Evolutionary conservation across 2,888 invertebrate species (phyloP).

Genomic region (Malthinus flaveolus): DNA sequence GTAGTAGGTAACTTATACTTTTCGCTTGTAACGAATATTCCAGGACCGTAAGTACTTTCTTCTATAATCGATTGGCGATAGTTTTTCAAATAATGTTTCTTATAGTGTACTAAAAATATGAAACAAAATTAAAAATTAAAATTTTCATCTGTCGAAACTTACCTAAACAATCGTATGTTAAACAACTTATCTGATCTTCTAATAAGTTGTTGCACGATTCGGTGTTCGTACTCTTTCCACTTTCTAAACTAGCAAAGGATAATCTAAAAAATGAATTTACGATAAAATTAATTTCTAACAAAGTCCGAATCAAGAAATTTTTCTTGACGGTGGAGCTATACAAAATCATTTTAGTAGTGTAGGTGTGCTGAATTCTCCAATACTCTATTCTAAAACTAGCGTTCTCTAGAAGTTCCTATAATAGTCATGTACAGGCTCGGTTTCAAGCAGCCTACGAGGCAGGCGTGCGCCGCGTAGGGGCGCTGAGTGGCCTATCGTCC

Average conservation of each 20-base stretch:
- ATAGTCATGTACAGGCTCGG: too few relatives aligned
- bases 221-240: constrained; percentile 12
- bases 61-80: constrained; percentile 48
- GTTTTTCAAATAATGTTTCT: constrained; percentile 43
- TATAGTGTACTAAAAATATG: constrained; percentile 42
- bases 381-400: too few relatives aligned
- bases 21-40: constrained; percentile 47
- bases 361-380: too few relatives aligned
- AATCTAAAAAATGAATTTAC: constrained; percentile 8
- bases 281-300: neutral
- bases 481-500: too few relatives aligned
- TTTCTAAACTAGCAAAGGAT: constrained; percentile 22
- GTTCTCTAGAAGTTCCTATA: too few relatives aligned
- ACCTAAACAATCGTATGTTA: constrained; percentile 31
- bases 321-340: too few relatives aligned
- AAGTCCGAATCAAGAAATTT: too few relatives aligned
- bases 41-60: constrained; percentile 47
- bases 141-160: constrained; percentile 5
- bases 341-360: too few relatives aligned
- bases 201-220: neutral
- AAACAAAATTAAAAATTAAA: neutral
- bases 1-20: constrained; percentile 34
- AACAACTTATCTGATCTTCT: constrained; percentile 14
- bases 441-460: too few relatives aligned
- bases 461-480: too few relatives aligned